Conservation (phyloP, 2,888 invertebrate genomes). For the Hirtodrosophila histrioides region DNA sequence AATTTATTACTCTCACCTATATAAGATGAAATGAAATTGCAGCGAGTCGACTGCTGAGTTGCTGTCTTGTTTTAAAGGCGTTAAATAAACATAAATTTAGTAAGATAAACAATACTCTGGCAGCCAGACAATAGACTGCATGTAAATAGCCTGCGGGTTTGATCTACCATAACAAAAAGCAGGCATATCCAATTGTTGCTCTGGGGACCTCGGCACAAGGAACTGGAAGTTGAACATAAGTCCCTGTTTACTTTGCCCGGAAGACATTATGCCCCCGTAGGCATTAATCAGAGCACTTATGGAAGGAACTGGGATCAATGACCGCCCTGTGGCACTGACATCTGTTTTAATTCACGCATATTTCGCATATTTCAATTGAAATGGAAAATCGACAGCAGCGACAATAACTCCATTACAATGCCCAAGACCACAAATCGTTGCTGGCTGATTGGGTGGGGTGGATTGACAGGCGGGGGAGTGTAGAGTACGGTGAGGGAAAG, state of each 20-base stretch:
- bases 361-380: slow-evolving; percentile 52
- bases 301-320: slow-evolving; percentile 58
- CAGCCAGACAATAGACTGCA: slow-evolving; percentile 9
- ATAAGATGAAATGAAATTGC: not conserved
- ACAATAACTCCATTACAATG: slow-evolving; percentile 37
- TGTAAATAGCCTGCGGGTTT: slow-evolving; percentile 17
- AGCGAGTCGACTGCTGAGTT: slow-evolving; percentile 17
- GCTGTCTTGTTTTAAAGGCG: slow-evolving; percentile 30
- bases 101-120: slow-evolving; percentile 51
- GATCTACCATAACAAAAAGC: slow-evolving; percentile 25
- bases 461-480: no score
- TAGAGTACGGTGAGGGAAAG: slow-evolving; percentile 17
- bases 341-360: slow-evolving; percentile 66
- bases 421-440: slow-evolving; percentile 55
- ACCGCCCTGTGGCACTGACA: slow-evolving; percentile 55
- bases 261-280: slow-evolving; percentile 36
- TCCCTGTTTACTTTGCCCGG: slow-evolving; percentile 48
- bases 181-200: slow-evolving; percentile 22
- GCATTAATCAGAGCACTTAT: slow-evolving; percentile 63
- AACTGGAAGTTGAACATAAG: slow-evolving; percentile 43
- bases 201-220: slow-evolving; percentile 32
- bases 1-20: not conserved
- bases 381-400: slow-evolving; percentile 29
- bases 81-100: slow-evolving; percentile 46
- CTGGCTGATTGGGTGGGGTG: not conserved